A percentile compares a stretch with the other conserved stretches of the same genome.
Conservation (phyloP, 2,888 invertebrate genomes). For the Eupithecia abbreviata region DNA sequence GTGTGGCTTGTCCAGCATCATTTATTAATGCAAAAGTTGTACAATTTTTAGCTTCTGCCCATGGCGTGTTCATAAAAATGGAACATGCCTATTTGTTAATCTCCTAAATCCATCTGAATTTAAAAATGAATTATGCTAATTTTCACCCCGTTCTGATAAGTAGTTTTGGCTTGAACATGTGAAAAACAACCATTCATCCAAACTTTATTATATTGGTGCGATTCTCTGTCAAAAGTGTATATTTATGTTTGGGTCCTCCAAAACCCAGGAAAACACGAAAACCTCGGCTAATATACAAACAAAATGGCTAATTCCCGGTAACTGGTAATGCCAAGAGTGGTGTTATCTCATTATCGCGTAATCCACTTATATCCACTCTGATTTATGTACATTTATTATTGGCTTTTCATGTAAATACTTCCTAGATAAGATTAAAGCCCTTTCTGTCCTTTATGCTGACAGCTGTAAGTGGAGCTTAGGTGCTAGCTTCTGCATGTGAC, state of each 20-base stretch:
- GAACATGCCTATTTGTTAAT: too few relatives aligned
- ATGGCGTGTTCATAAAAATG: not conserved
- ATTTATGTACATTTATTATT: constrained; percentile 11
- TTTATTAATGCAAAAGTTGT: not conserved
- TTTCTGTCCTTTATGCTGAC: not conserved
- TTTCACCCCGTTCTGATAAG: not conserved
- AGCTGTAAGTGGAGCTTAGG: not conserved
- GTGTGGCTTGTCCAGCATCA: too few relatives aligned
- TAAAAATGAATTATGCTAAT: not conserved
- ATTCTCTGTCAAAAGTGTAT: too few relatives aligned
- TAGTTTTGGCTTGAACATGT: not conserved
- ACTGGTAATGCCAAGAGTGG: not conserved
- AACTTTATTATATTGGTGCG: not conserved
- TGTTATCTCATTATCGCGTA: not conserved
- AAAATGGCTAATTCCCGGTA: not conserved
- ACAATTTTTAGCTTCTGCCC: not conserved
- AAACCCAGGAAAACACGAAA: not conserved
- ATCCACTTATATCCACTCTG: constrained; percentile 4
- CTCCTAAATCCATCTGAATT: too few relatives aligned
- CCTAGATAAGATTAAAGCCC: not conserved
- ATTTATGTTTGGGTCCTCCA: not conserved
- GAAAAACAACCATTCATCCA: not conserved
- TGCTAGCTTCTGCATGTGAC: not conserved
- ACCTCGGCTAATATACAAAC: not conserved
- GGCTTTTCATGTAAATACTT: constrained; percentile 8